Percentiles rank a stretch among this genome's conserved stretches.
Evolutionary conservation across 1,140 invertebrate species (phyloP).

Genomic region (Drosophila oshimai): DNA sequence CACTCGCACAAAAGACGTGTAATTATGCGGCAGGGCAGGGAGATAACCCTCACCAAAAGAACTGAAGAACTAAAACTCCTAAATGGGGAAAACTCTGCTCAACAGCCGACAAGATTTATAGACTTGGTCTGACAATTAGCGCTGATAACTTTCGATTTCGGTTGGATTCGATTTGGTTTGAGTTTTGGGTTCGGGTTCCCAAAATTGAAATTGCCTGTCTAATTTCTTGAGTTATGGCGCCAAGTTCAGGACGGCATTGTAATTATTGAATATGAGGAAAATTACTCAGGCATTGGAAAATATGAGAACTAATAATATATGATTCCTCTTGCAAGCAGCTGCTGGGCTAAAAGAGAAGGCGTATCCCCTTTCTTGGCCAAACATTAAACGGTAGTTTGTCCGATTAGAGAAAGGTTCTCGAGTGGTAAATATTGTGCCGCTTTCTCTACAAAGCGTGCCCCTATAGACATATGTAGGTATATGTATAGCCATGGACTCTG

Average conservation of each 20-base stretch:
- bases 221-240: slow-evolving; percentile 69
- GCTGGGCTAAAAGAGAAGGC: not conserved
- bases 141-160: slow-evolving; percentile 55
- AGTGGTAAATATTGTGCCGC: slow-evolving; percentile 47
- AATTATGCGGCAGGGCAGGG: slow-evolving; percentile 49
- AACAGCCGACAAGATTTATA: slow-evolving; percentile 55
- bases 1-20: slow-evolving; percentile 29
- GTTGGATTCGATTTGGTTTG: slow-evolving; percentile 1
- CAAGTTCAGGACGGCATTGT: slow-evolving; percentile 41
- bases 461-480: not conserved
- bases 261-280: slow-evolving; percentile 66
- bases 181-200: slow-evolving; percentile 1
- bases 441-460: slow-evolving; percentile 37
- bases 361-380: slow-evolving; percentile 30
- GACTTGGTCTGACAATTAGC: slow-evolving; percentile 67
- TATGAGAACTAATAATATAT: slow-evolving; percentile 9
- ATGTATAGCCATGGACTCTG: slow-evolving; percentile 36
- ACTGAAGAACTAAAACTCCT: slow-evolving; percentile 15
- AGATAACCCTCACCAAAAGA: slow-evolving; percentile 55
- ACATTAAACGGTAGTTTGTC: slow-evolving; percentile 76
- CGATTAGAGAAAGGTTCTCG: slow-evolving; percentile 44
- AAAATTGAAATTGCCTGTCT: slow-evolving; percentile 72
- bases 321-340: not conserved
- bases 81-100: slow-evolving; percentile 17
- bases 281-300: slow-evolving; percentile 47